Evolutionary conservation across 2,113 vertebrate genomes (phyloP), one percentile per base, ranked within the genome.

Genomic region (Nanorana parkeri): DNA sequence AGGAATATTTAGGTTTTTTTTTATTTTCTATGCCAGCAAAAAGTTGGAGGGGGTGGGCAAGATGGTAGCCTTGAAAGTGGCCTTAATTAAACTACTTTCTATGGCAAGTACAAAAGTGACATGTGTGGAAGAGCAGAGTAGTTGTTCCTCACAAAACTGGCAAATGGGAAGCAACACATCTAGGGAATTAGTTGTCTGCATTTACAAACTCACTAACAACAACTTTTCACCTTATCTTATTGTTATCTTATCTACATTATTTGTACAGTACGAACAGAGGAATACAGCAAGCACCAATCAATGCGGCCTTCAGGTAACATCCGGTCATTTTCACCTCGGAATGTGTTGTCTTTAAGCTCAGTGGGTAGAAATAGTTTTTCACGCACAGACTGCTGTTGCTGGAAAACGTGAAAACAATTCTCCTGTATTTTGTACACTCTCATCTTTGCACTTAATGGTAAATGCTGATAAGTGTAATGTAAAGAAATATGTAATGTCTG

Each of bases 261-360:
- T 47, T 52, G 68, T 74, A 66, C 68, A 23, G 51, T 65, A 52
- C 58, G 80, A 81, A 81, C 26, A 67, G 80, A 51, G 20, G 47
- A 66, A 17, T 58, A 76, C 60, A 52, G 17, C 67, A 76, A 68
- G 80, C 72, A 83, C 72, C 52, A 63, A 83, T 76, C 71, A 68
- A 72, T 47, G 52, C 54, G 24, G 76, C 63, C 61, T 83, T 83
- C 63, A 76, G 58, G 76, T 67, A 56, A 63, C 52, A 68, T 68
- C n/a, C 26, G 67, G 52, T 56, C 75, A 83, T 83, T 83, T 76
- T 76, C 72, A 76, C 80, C 80, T 83, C 21, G 7, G 51, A 76
- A 83, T 60, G 80, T 76, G 80, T 83, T 76, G 52, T 51, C 51
- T 82, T 60, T 67, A 61, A 61, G 32, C 63, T 68, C 80, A 76